These are phyloP conservation scores for Sitta europaea DNA, from an alignment of 2,113 vertebrate species.

Conservation along the genomic window DNA sequence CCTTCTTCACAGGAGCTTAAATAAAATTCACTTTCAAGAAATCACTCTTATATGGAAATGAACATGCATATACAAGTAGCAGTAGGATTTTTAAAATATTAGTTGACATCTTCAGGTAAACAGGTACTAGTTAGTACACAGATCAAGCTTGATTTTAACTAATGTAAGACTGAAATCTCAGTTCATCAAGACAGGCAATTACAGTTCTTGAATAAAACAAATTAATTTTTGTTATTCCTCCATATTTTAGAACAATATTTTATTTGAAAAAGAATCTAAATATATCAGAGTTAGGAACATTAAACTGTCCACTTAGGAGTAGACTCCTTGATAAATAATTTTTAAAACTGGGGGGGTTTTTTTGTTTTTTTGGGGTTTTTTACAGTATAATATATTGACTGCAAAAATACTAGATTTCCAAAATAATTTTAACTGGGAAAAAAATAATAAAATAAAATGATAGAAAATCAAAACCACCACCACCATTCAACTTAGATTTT, in stretches of 20 bases:
- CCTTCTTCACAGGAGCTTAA: background rate
- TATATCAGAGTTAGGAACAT: rapidly evolving
- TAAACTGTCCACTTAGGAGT: background rate
- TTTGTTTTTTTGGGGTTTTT: too few relatives aligned
- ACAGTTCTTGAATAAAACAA: background rate
- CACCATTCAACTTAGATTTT: background rate
- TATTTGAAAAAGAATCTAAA: background rate
- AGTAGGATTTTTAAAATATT: background rate
- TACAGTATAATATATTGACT: background rate
- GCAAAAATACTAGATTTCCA: background rate
- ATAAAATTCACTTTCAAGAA: background rate
- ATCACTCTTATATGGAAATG: background rate
- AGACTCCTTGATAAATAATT: background rate
- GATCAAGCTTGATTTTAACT: background rate
- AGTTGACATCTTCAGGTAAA: background rate
- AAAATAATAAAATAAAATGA: too few relatives aligned
- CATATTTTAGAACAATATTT: background rate
- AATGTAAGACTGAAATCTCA: background rate
- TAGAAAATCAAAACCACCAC: rapidly evolving
- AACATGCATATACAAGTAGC: background rate
- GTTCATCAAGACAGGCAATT: background rate
- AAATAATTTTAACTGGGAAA: background rate
- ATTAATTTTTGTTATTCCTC: background rate
- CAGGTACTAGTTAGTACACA: background rate
- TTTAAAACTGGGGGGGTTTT: rapidly evolving